Base-by-base conservation (phyloP, 2,113 vertebrate genomes). In the Gymnarchus niloticus region DNA sequence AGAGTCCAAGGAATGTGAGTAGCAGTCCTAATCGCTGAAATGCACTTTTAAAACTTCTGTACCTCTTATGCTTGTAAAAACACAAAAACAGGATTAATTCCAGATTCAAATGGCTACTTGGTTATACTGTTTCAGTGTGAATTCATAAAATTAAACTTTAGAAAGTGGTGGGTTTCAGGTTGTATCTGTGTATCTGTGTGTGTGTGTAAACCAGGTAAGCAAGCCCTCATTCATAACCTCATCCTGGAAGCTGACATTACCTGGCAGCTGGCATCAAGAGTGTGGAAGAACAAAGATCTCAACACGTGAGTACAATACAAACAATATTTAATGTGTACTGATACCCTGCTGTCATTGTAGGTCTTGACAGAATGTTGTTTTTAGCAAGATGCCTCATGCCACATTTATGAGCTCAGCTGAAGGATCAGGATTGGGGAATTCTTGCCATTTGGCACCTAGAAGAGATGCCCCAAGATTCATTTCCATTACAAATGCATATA, bases 1-100 rank as follows among this genome's bases (percentile, higher is more conserved):
- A 65, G 97, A 99, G 91, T 97, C 97, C 87, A 97, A 99, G 91
- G 97, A 98, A 91, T 99, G 98, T 99, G 92, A 95, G 97, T 96
- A 57, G 25, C 46, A n/a, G n/a, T n/a, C 44, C 48, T 59, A 6
- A 49, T 25, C 46, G 7, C 12, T 37, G 14, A 2, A 77, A 44
- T 46, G 6, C 52, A 54, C 52, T n/a, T n/a, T n/a, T n/a, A n/a
- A n/a, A n/a, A n/a, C 28, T 17, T 2, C 14, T 19, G 4, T 49
- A 49, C 10, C 46, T 10, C 21, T 48, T 48, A 49, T 14, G 46
- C 41, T 37, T 25, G 44, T 78, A 46, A n/a, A 78, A 52, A 54
- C 25, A 52, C 19, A 51, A 52, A 81, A 81, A 25, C 21, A 69
- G 23, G 23, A 28, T n/a, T 25, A 28, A 69, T 69, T 69, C 3